These are phyloP conservation scores for Bovichtus variegatus DNA, from an alignment of 2,797 vertebrate species.

Conservation along the genomic window DNA sequence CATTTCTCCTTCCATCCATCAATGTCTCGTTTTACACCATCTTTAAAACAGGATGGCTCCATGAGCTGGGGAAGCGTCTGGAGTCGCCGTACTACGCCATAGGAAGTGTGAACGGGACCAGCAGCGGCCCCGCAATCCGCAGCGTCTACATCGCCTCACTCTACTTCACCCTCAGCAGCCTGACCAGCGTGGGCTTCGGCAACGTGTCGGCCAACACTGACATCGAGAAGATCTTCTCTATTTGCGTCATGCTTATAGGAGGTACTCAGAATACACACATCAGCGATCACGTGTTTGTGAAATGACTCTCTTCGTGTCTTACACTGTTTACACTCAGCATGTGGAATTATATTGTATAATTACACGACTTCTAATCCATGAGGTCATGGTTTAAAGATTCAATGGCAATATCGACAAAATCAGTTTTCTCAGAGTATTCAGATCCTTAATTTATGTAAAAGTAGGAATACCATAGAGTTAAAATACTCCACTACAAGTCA, in stretches of 20 bases:
- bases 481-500: too few species aligned
- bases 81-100: slow-evolving; percentile 90
- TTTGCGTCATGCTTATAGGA: slow-evolving; percentile 98
- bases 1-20: slow-evolving; percentile 1
- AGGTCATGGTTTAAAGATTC: slow-evolving; percentile 11
- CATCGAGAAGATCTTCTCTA: slow-evolving; percentile 97
- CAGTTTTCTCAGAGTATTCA: not conserved
- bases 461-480: too few species aligned
- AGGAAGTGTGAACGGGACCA: slow-evolving; percentile 59
- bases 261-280: slow-evolving; percentile 79
- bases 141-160: slow-evolving; percentile 96
- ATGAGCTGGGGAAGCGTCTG: slow-evolving; percentile 95
- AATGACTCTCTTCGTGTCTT: not conserved
- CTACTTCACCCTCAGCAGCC: slow-evolving; percentile 98
- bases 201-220: slow-evolving; percentile 98
- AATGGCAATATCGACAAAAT: not conserved
- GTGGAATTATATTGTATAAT: not conserved
- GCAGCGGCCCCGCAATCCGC: slow-evolving; percentile 89
- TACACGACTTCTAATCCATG: not conserved
- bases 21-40: not conserved
- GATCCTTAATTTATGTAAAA: too few species aligned
- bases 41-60: slow-evolving; percentile 91
- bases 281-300: not conserved
- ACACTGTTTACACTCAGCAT: not conserved
- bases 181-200: slow-evolving; percentile 98